Conservation (phyloP, 2,888 invertebrate genomes). For the Pristionchus mayeri region DNA sequence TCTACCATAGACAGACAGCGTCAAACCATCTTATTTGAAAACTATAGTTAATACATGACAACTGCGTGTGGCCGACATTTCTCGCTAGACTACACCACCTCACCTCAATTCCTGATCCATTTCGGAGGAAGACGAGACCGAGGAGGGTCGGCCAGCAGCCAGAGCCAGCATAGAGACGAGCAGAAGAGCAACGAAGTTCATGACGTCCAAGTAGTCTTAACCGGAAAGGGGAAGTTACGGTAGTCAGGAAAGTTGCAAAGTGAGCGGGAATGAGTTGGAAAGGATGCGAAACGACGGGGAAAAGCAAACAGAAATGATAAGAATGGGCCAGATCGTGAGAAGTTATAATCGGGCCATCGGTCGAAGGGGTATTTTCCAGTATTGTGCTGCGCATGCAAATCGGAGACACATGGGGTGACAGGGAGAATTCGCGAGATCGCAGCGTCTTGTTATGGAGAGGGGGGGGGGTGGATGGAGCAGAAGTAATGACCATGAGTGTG, state of each 20-base stretch:
- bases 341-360: background rate
- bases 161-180: background rate
- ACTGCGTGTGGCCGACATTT: background rate
- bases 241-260: background rate
- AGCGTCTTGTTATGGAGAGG: background rate
- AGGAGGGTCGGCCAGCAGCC: background rate
- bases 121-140: background rate
- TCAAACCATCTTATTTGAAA: too few relatives aligned
- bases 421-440: background rate
- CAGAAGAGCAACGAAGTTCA: conserved; percentile 22
- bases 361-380: conserved; percentile 10
- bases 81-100: background rate
- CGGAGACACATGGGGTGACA: background rate
- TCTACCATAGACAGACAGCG: too few relatives aligned
- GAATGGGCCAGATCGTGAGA: conserved; percentile 12
- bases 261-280: background rate
- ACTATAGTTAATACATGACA: background rate
- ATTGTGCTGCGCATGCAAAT: background rate
- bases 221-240: background rate
- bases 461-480: background rate
- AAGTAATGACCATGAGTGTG: background rate
- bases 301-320: conserved; percentile 36
- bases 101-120: conserved; percentile 13
- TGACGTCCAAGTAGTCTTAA: background rate
- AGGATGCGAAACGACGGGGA: background rate